Percentiles rank a stretch among this genome's conserved stretches.
These are phyloP conservation scores for Steatornis caripensis DNA, from an alignment of 2,113 vertebrate genomes.

Conservation along the genomic window DNA sequence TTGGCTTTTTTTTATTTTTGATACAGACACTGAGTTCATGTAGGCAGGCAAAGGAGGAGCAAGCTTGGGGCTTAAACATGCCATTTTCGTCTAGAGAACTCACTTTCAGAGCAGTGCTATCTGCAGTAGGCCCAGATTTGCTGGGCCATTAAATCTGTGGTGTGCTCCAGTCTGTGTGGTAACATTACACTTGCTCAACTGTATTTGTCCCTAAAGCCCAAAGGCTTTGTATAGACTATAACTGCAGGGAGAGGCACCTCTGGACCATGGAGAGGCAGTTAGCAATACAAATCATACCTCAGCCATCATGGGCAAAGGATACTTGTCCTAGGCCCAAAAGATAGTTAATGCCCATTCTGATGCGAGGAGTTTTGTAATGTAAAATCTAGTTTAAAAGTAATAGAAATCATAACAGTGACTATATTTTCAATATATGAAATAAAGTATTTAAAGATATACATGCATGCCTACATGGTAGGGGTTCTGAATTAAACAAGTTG, in stretches of 20 bases:
- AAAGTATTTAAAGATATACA: not conserved
- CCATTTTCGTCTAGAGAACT: not conserved
- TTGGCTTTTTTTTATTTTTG: not conserved
- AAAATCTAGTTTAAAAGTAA: not conserved
- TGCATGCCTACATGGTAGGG: too few relatives aligned
- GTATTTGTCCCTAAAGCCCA: not conserved
- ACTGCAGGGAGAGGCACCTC: not conserved
- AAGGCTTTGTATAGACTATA: not conserved
- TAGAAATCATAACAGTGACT: not conserved
- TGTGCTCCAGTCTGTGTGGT: not conserved
- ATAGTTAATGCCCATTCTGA: not conserved
- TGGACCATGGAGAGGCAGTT: not conserved
- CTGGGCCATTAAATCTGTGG: accelerated
- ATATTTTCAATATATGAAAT: not conserved
- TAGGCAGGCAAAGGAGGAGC: not conserved
- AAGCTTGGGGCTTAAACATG: not conserved
- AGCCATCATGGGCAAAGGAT: not conserved
- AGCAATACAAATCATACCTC: not conserved
- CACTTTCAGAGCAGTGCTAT: accelerated
- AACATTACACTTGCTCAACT: not conserved
- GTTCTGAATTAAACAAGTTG: not conserved
- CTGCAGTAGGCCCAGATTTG: not conserved
- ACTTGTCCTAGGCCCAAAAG: not conserved
- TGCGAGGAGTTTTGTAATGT: not conserved
- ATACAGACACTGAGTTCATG: not conserved